phyloP scores from a whole-genome alignment of 2,888 invertebrate genomes.

The Leistus spinibarbis region DNA sequence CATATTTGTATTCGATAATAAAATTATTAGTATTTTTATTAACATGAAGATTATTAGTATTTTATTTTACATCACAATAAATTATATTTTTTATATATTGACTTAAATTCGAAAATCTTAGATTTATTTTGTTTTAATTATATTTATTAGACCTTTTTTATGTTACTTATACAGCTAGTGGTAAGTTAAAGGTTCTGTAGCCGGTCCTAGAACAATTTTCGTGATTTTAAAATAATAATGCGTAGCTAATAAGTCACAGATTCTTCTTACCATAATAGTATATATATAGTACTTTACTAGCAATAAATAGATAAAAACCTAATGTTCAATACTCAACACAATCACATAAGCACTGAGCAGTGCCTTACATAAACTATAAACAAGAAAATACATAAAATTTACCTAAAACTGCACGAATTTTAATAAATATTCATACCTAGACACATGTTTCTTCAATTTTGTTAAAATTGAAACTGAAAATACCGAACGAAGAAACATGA shows the following conservation, averaged over 20 bases:
- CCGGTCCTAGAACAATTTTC: background rate
- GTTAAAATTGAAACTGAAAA: no score
- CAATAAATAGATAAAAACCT: constrained; percentile 31
- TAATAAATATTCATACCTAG: background rate
- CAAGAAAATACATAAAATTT: background rate
- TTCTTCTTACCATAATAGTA: background rate
- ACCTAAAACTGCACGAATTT: constrained; percentile 9
- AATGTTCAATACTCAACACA: constrained; percentile 41
- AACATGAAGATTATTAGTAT: no score
- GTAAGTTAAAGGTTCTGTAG: background rate
- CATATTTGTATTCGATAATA: background rate
- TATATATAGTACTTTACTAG: constrained; percentile 24
- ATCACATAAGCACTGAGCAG: constrained; percentile 44
- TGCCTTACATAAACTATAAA: constrained; percentile 42
- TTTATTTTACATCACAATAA: background rate
- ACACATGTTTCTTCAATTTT: no score
- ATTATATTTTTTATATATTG: no score
- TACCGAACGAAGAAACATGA: no score
- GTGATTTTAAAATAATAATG: background rate
- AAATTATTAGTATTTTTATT: background rate
- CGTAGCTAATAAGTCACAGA: background rate
- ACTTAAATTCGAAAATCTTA: no score
- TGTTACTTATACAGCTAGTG: background rate
- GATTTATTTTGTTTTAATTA: no score
- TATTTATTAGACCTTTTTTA: background rate